phyloP scores from a whole-genome alignment of 1,140 invertebrate genomes.

The Ctenoplectra terminalis region DNA sequence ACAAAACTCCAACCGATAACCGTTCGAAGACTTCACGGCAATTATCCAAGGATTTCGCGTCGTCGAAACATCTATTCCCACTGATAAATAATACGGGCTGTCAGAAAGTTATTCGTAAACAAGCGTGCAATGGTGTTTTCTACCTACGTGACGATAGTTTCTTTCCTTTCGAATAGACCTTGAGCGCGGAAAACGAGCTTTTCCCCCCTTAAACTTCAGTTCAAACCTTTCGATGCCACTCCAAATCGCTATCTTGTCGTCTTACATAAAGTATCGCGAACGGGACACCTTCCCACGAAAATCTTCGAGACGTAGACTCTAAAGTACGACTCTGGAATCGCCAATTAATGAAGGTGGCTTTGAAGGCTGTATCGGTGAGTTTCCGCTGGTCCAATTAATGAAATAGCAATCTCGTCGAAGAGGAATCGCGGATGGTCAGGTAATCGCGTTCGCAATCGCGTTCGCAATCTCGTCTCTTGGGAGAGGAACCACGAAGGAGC shows the following conservation, averaged over 20 bases:
- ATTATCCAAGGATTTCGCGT: conserved; percentile 9
- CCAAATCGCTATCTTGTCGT: neutral
- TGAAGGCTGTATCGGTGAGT: neutral
- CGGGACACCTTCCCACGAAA: neutral
- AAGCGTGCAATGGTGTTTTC: neutral
- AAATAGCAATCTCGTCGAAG: neutral
- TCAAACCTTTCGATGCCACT: neutral
- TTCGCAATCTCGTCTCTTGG: neutral
- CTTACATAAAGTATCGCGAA: neutral
- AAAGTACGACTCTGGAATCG: neutral
- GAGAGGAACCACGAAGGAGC: neutral
- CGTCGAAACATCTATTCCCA: neutral
- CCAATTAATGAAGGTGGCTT: neutral
- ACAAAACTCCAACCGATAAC: neutral
- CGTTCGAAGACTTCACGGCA: neutral
- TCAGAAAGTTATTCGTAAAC: neutral
- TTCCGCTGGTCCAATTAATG: conserved; percentile 12
- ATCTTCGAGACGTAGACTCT: neutral
- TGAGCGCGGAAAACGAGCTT: fast-evolving
- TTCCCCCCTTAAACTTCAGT: no score
- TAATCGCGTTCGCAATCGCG: conserved; percentile 1
- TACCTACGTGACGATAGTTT: neutral
- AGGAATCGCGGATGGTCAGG: conserved; percentile 9
- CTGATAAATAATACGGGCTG: conserved; percentile 7
- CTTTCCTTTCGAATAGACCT: fast-evolving